Evolutionary conservation across 2,797 vertebrate species (phyloP), one percentile per base, ranked within the genome.

Genomic region (Harpagifer antarcticus): DNA sequence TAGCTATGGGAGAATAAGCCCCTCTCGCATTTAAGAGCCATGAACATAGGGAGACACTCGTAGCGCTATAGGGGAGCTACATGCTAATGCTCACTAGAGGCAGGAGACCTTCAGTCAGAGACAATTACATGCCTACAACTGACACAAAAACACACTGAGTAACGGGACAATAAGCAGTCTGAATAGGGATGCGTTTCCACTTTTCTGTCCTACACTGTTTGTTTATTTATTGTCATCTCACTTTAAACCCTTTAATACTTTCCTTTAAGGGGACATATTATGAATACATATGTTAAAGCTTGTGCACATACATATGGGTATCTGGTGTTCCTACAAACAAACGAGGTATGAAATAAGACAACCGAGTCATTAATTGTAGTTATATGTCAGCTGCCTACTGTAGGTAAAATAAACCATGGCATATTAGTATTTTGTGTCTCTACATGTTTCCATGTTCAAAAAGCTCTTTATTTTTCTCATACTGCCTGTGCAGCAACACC

Each of bases 1-100:
- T 86, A 85, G 89, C 56, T 33, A 43, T 63, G 80, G 47, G 71
- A 86, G 89, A 89, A 84, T 86, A 88, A 84, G 72, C 64, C 83
- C 65, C 56, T 78, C 76, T 87, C 31, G 27, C 79, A 77, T 87
- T 72, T 79, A 70, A 87, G 78, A 70, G 54, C 49, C 76, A 84
- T 79, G 80, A 79, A 88, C 86, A 88, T 81, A 66, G 84, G 67
- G 68, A 74, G 52, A 42, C 81, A 82, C 68, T 87, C 76, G 40
- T 60, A 12, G n/a, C 62, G 2, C 69, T 37, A 63, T n/a, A 62
- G 83, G 71, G 71, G 72, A 82, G 79, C 76, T 74, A 76, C 78
- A 74, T 77, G 74, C 73, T 75, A 79, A 85, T 59, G 42, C 54
- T 77, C n/a, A 56, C 56, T 59, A 56, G 48, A 78, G 31, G 63